Evolutionary conservation across 2,797 vertebrate genomes (phyloP), one percentile per base, ranked within the genome.

Genomic region (Lagorchestes hirsutus): DNA sequence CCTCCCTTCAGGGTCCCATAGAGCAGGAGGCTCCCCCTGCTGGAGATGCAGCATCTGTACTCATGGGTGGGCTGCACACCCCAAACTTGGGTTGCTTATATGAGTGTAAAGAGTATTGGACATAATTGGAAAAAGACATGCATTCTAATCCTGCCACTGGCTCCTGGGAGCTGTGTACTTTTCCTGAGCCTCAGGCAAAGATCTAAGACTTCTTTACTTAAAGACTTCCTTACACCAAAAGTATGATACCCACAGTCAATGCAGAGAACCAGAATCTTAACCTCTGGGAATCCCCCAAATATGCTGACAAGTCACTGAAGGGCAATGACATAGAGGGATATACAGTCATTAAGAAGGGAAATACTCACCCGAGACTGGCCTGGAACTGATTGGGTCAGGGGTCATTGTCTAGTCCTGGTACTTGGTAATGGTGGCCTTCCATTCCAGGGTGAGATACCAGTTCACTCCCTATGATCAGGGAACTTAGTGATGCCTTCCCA

Each of bases 401-500:
- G 50, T 74, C 54, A 74, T 6, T 58, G 24, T 50, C 31, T 13
- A 40, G 5, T 18, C 54, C 0, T 95, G 58, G 58, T 52, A 56
- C 0, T 54, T 90, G 82, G 62, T 31, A 40, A 59, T 74, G 24
- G 5, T 9, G 52, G 1, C 58, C 82, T 87, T 91, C 74, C 34
- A 29, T 29, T 6, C 62, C 52, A 52, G 6, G 4, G 9, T 31
- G 1, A 94, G 90, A 82, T 6, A 57, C n/a, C 90, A 87, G 58
- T 8, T 27, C 40, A 52, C 92, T 54, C 90, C 34, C 90, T 74
- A 0, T 28, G 24, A 92, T 91, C 90, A 97, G 93, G 91, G 92
- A 90, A 59, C 55, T 96, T 74, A 91, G 5, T 3, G 90, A 93
- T 18, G 87, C 96, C 96, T 98, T 97, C 97, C 93, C 82, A 96